Percentiles rank a stretch among this genome's conserved stretches.
phyloP scores from a whole-genome alignment of 2,888 invertebrate species.

The Xylota segnis region DNA sequence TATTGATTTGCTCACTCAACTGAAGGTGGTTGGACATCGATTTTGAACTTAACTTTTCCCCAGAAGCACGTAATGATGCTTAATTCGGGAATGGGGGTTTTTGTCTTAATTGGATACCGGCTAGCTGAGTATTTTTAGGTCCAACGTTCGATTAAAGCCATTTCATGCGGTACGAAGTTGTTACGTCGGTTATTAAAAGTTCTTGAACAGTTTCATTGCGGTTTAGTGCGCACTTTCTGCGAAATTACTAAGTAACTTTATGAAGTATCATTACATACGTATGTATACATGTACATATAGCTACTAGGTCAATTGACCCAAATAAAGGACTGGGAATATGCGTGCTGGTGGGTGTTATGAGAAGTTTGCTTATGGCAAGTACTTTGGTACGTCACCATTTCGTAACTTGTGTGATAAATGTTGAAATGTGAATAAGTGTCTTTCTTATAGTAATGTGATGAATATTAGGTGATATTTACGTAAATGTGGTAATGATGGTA shows the following conservation, averaged over 20 bases:
- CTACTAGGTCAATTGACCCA: constrained; percentile 13
- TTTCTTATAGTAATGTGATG: not conserved
- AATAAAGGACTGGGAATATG: constrained; percentile 1
- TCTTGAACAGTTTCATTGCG: constrained; percentile 11
- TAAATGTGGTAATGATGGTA: not conserved
- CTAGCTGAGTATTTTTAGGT: not conserved
- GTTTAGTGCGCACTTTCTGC: constrained; percentile 1
- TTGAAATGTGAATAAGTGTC: not conserved
- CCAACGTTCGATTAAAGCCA: not conserved
- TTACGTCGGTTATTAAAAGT: constrained; percentile 15
- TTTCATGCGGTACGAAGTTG: constrained; percentile 17
- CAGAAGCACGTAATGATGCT: not conserved
- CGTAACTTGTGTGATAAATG: not conserved
- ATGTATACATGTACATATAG: too few species aligned
- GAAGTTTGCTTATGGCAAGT: not conserved
- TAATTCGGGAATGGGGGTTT: constrained; percentile 4
- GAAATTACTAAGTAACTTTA: constrained; percentile 8
- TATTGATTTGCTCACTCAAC: constrained; percentile 12
- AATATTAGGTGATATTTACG: not conserved
- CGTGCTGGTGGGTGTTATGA: not conserved
- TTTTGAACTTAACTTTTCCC: not conserved
- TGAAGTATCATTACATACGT: not conserved
- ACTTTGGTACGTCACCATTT: not conserved
- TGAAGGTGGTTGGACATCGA: constrained; percentile 10
- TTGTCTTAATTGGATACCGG: not conserved